phyloP scores from a whole-genome alignment of 2,113 vertebrate species.

The Eulacestoma nigropectus region DNA sequence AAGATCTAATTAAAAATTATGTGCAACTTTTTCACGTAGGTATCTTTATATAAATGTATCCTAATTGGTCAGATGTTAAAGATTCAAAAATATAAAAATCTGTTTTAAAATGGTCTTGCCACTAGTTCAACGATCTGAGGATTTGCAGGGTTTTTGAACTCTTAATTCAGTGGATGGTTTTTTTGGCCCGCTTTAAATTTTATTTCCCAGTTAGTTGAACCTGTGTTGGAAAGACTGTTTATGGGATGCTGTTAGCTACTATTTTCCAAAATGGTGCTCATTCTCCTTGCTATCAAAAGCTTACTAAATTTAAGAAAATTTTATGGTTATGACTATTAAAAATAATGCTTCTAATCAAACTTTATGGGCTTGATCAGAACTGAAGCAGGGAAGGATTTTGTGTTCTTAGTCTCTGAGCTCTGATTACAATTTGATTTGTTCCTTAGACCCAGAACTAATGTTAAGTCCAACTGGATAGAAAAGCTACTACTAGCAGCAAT shows the following conservation, averaged over 20 bases:
- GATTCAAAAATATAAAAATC: background rate
- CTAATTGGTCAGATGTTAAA: background rate
- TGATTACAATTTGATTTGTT: background rate
- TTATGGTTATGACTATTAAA: background rate
- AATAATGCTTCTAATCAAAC: background rate
- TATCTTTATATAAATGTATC: background rate
- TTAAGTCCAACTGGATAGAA: background rate
- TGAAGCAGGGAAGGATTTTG: background rate
- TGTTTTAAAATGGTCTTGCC: background rate
- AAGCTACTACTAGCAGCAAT: background rate
- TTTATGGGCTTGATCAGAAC: background rate
- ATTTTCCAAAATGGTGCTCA: background rate
- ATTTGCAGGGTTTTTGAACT: background rate
- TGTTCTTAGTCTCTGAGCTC: background rate
- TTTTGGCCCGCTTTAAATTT: background rate
- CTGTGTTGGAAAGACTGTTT: background rate
- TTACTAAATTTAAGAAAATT: background rate
- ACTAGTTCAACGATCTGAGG: background rate
- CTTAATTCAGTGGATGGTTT: background rate
- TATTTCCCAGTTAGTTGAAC: background rate
- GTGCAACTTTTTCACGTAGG: slow-evolving; percentile 90
- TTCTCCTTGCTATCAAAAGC: background rate
- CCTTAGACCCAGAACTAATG: background rate
- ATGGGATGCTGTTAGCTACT: background rate
- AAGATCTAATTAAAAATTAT: slow-evolving; percentile 91